A percentile compares a stretch with the other conserved stretches of the same genome.
Conservation (phyloP, 2,113 vertebrate species). For the Mystacornis crossleyi region DNA sequence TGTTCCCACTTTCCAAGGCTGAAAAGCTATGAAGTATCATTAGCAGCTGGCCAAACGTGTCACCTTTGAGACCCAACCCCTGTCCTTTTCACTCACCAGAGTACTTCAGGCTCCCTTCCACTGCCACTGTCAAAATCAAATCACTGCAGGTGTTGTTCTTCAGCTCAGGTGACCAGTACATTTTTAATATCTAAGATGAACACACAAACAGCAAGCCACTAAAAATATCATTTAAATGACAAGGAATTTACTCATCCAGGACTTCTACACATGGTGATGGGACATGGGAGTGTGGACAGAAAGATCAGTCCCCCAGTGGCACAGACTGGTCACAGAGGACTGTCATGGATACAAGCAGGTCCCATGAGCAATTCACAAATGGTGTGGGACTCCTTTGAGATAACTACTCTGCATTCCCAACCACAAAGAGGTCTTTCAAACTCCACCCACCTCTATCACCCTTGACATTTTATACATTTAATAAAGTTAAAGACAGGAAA, state of each 20-base stretch:
- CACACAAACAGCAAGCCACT: not conserved
- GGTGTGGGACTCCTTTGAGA: not conserved
- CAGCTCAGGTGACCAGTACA: constrained; percentile 72
- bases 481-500: not conserved
- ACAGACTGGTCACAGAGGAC: not conserved
- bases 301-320: not conserved
- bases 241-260: not conserved
- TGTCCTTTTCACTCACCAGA: constrained; percentile 22
- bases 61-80: not conserved
- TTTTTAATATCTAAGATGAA: constrained; percentile 73
- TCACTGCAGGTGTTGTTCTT: constrained; percentile 47
- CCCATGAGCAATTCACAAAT: not conserved
- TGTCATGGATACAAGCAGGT: not conserved
- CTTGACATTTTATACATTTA: not conserved
- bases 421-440: not conserved
- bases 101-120: constrained; percentile 34
- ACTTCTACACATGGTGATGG: not conserved
- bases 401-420: not conserved
- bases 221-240: not conserved
- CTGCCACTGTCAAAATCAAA: constrained; percentile 73
- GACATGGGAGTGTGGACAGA: not conserved
- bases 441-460: not conserved
- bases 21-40: not conserved
- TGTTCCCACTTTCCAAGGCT: not conserved
- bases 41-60: not conserved